Percentiles rank a stretch among this genome's conserved stretches.
phyloP scores from a whole-genome alignment of 2,113 vertebrate species.

The Pollachius pollachius region DNA sequence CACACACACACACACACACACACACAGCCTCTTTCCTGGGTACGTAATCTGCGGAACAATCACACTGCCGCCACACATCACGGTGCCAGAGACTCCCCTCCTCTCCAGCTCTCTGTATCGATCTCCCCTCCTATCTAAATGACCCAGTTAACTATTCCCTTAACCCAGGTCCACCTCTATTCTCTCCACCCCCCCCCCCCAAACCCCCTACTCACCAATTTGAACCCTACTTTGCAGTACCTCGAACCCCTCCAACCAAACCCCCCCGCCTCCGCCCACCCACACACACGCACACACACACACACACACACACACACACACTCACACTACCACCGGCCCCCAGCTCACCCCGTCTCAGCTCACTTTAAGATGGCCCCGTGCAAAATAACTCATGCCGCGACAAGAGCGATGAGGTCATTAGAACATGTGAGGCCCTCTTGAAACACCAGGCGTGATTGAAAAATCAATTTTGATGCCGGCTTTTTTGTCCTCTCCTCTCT shows the following conservation, averaged over 20 bases:
- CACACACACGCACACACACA: conserved; percentile 3
- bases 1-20: conserved; percentile 29
- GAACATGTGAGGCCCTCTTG: conserved; percentile 75
- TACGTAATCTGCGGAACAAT: conserved; percentile 74
- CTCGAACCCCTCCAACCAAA: conserved; percentile 32
- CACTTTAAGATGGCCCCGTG: conserved; percentile 63
- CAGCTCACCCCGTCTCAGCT: conserved; percentile 47
- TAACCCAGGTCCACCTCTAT: conserved; percentile 67
- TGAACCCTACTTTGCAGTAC: conserved; percentile 80
- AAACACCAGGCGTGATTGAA: conserved; percentile 76
- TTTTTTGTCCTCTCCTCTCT: conserved; percentile 37
- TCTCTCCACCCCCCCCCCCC: conserved; percentile 9
- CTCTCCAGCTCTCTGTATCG: conserved; percentile 79
- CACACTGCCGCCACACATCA: conserved; percentile 77
- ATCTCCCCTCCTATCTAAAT: conserved; percentile 85
- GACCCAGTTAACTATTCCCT: conserved; percentile 78
- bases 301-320: not conserved
- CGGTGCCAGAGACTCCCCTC: conserved; percentile 78
- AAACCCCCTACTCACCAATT: conserved; percentile 65
- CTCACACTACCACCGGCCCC: conserved; percentile 10
- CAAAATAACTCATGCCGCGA: conserved; percentile 73
- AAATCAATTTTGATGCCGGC: conserved; percentile 74
- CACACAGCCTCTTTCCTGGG: conserved; percentile 49
- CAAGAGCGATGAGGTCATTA: conserved; percentile 77
- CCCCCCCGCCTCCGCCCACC: not conserved